Evolutionary conservation across 2,888 invertebrate species (phyloP), one percentile per base, ranked within the genome.

Genomic region (Cordylochernes scorpioides): DNA sequence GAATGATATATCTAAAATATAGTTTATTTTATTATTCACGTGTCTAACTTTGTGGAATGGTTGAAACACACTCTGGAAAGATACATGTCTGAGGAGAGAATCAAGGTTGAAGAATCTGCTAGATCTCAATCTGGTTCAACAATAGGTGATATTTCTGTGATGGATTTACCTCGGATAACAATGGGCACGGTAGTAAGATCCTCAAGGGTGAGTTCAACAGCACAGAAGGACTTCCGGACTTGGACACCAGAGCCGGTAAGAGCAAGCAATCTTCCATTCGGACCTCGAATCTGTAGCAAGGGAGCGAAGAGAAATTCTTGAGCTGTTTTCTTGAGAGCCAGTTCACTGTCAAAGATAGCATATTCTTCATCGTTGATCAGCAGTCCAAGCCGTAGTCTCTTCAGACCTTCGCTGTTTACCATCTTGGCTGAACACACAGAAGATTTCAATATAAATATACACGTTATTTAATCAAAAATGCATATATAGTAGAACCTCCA

Each of bases 111-210:
- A n/a, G n/a, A n/a, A n/a, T n/a, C n/a, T n/a, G n/a, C n/a, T n/a
- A n/a, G n/a, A n/a, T n/a, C n/a, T n/a, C n/a, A n/a, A n/a, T n/a
- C n/a, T n/a, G n/a, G n/a, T n/a, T n/a, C n/a, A n/a, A n/a, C n/a
- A n/a, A n/a, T n/a, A n/a, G n/a, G n/a, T n/a, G n/a, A n/a, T n/a
- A n/a, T n/a, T n/a, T n/a, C n/a, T n/a, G n/a, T n/a, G n/a, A n/a
- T n/a, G n/a, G n/a, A n/a, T 9, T 36, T 41, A 49, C 50, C 50
- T 37, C 44, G 42, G 5, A 51, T 28, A 15, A 38, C 32, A 16
- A 51, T 42, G 3, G 48, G 50, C 6, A 40, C 44, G 17, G 40
- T 37, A 1, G 50, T 49, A 3, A 49, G 32, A 21, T 49, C 45
- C 29, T 44, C 46, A 14, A 50, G 19, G 15, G 39, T 39, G 18